Evolutionary conservation across 2,113 vertebrate species (phyloP).

Genomic region (Austrofundulus limnaeus): DNA sequence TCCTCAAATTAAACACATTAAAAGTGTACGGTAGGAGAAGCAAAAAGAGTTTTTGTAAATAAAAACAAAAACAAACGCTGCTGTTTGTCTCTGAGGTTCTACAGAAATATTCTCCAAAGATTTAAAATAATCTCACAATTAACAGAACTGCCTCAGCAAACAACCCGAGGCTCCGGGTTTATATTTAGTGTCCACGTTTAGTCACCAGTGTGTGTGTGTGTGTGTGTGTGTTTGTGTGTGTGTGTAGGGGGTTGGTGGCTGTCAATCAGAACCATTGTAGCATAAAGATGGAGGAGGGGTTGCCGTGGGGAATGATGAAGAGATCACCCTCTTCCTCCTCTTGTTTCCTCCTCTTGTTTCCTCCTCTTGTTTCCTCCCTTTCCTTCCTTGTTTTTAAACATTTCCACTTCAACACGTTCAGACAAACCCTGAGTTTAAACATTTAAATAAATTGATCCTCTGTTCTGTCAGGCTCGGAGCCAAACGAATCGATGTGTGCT

Average conservation of each 20-base stretch:
- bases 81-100: neutral
- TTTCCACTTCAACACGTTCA: neutral
- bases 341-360: neutral
- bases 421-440: neutral
- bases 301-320: conserved; percentile 35
- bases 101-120: too few species aligned
- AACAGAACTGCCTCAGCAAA: conserved; percentile 28
- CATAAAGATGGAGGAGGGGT: conserved; percentile 58
- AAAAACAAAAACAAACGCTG: too few species aligned
- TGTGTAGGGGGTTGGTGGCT: conserved; percentile 44
- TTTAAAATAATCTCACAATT: too few species aligned
- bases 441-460: neutral
- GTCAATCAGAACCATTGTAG: conserved; percentile 56
- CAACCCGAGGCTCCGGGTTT: conserved; percentile 33
- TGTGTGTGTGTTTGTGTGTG: conserved; percentile 27
- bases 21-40: neutral
- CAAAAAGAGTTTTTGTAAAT: too few species aligned
- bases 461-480: neutral
- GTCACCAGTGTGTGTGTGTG: conserved; percentile 28
- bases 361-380: neutral
- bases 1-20: too few species aligned
- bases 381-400: too few species aligned
- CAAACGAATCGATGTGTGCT: neutral
- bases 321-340: conserved; percentile 12
- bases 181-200: conserved; percentile 53